These are phyloP conservation scores for Equus przewalskii DNA, from an alignment of 2,113 vertebrate genomes.

Conservation along the genomic window DNA sequence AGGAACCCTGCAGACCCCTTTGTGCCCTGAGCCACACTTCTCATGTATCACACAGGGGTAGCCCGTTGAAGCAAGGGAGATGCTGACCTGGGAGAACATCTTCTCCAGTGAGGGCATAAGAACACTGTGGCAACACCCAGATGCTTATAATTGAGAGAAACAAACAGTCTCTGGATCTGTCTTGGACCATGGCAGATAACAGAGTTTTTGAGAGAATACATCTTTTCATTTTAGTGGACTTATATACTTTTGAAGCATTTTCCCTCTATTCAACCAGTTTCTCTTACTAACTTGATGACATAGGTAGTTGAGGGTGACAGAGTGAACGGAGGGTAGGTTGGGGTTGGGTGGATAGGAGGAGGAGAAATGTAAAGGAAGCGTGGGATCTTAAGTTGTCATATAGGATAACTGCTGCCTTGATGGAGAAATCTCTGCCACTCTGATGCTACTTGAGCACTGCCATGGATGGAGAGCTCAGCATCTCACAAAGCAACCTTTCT, in stretches of 20 bases:
- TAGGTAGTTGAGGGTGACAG: neutral
- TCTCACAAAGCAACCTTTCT: neutral
- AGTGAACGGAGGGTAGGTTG: neutral
- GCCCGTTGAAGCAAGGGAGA: neutral
- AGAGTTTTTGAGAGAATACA: neutral
- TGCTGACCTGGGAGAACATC: neutral
- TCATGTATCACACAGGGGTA: neutral
- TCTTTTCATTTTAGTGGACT: neutral
- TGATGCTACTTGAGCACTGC: neutral
- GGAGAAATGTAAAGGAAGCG: neutral
- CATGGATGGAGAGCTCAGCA: neutral
- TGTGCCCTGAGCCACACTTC: neutral
- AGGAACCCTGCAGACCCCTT: neutral
- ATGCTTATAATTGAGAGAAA: neutral
- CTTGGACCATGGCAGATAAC: neutral
- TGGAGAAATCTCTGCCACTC: neutral
- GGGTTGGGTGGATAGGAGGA: neutral
- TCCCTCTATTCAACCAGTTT: neutral
- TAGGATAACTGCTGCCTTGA: neutral
- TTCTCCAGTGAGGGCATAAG: neutral
- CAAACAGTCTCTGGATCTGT: neutral
- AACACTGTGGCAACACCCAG: neutral
- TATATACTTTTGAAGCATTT: neutral
- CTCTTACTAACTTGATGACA: conserved; percentile 15
- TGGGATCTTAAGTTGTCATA: neutral